Percentiles rank a stretch among this genome's conserved stretches.
Evolutionary conservation across 2,113 vertebrate species (phyloP).

Genomic region (Hemibagrus wyckioides): DNA sequence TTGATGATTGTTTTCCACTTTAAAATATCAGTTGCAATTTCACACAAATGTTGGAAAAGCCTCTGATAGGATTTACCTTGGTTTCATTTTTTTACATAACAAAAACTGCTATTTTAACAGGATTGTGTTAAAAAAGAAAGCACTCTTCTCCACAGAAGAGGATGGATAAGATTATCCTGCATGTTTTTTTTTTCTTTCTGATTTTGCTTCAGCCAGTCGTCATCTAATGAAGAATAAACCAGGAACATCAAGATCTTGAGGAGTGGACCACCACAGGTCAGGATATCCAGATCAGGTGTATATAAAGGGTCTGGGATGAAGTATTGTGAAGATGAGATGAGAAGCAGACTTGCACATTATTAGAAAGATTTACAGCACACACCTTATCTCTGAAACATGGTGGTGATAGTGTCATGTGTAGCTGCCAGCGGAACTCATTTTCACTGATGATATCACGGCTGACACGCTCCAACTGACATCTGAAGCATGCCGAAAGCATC

Average conservation of each 20-base stretch:
- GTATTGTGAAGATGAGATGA: background rate
- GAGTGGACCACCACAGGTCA: background rate
- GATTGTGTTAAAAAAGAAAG: no score
- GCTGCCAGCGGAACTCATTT: background rate
- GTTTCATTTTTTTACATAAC: no score
- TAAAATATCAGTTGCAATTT: no score
- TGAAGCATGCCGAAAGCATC: background rate
- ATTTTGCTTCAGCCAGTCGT: background rate
- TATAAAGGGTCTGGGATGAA: background rate
- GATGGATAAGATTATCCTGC: background rate
- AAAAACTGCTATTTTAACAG: no score
- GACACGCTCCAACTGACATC: background rate
- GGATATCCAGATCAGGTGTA: background rate
- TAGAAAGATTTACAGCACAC: background rate
- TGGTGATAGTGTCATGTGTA: background rate
- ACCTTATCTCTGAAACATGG: background rate
- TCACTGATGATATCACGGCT: background rate
- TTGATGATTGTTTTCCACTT: no score
- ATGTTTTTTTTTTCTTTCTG: no score
- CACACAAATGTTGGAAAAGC: no score
- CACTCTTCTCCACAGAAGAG: no score
- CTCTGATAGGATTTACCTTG: no score
- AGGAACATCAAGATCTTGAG: background rate
- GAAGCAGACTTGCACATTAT: background rate
- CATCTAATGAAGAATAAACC: background rate